These are phyloP conservation scores for Hesperia comma DNA, from an alignment of 2,888 invertebrate species.

Conservation along the genomic window DNA sequence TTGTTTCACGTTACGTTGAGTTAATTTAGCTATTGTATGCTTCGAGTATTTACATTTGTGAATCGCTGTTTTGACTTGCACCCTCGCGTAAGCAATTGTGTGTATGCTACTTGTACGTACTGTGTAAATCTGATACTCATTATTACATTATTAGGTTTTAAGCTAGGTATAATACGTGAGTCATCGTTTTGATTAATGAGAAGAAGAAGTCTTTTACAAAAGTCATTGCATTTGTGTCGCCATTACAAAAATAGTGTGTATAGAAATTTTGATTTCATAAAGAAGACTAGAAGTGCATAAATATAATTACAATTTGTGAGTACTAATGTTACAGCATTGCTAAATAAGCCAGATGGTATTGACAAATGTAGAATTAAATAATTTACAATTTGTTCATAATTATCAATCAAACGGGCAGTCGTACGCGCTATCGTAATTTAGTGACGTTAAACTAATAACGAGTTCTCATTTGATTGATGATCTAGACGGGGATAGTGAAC, in stretches of 20 bases:
- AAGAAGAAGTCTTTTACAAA: background rate
- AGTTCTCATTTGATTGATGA: constrained; percentile 74
- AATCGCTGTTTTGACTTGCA: constrained; percentile 61
- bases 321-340: too few relatives aligned
- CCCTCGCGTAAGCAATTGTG: constrained; percentile 45
- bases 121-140: constrained; percentile 16
- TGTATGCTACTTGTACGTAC: constrained; percentile 20
- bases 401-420: constrained; percentile 21
- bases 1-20: constrained; percentile 65
- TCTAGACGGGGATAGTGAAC: constrained; percentile 56
- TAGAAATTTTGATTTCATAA: too few relatives aligned
- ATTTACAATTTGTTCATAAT: constrained; percentile 16
- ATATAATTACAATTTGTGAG: too few relatives aligned
- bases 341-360: background rate
- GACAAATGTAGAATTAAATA: background rate
- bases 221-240: too few relatives aligned
- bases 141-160: constrained; percentile 8
- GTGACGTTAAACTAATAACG: constrained; percentile 61
- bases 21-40: constrained; percentile 80
- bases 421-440: constrained; percentile 52
- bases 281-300: too few relatives aligned
- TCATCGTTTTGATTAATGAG: constrained; percentile 7
- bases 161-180: constrained; percentile 4
- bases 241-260: too few relatives aligned
- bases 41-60: constrained; percentile 75